These are phyloP conservation scores for Odontamblyopus rebecca DNA, from an alignment of 2,797 vertebrate species.

Conservation along the genomic window DNA sequence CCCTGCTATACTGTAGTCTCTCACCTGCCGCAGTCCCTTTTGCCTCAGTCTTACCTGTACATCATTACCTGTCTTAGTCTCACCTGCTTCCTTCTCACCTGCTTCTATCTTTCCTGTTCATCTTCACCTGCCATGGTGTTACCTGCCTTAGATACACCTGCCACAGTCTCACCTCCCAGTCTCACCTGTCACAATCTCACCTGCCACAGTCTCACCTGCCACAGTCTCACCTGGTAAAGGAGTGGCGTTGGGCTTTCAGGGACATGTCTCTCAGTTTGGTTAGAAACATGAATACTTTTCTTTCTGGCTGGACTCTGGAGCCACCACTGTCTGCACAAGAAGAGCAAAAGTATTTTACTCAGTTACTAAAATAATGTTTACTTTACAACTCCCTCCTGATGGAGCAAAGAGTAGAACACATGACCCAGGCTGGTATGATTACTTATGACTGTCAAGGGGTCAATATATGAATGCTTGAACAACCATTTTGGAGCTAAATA, in stretches of 20 bases:
- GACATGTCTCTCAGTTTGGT: slow-evolving; percentile 87
- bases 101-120: neutral
- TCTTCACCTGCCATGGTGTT: neutral
- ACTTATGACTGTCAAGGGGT: too few species aligned
- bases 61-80: slow-evolving; percentile 14
- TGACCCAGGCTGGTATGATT: too few species aligned
- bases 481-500: too few species aligned
- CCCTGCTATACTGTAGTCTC: too few species aligned
- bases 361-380: neutral
- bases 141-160: neutral
- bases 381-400: neutral
- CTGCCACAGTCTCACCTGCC: neutral
- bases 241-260: slow-evolving; percentile 84
- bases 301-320: slow-evolving; percentile 82
- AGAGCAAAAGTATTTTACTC: neutral
- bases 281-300: slow-evolving; percentile 81
- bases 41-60: slow-evolving; percentile 69
- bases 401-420: too few species aligned
- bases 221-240: slow-evolving; percentile 83
- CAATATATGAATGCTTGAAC: too few species aligned
- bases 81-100: slow-evolving; percentile 16
- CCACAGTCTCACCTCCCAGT: neutral
- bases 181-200: neutral
- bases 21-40: neutral
- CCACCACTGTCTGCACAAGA: slow-evolving; percentile 80